Evolutionary conservation across 1,140 invertebrate species (phyloP).

Genomic region (Stegodyphus dumicola): DNA sequence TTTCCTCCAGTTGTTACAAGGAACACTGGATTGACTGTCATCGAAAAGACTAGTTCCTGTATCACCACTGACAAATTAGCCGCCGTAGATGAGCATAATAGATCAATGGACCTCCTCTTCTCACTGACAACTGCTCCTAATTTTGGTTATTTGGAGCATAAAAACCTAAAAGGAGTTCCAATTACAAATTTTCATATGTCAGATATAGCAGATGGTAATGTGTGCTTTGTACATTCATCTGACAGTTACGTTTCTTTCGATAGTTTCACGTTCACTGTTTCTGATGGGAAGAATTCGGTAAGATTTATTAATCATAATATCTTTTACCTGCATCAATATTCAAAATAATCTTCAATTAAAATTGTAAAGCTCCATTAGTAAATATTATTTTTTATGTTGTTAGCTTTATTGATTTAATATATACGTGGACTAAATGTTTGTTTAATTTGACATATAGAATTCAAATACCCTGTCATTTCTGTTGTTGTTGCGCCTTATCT

Average conservation of each 20-base stretch:
- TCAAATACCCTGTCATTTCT: too few relatives aligned
- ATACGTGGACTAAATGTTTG: too few relatives aligned
- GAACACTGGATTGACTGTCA: conserved; percentile 29
- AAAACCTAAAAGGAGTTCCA: not conserved
- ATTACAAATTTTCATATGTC: conserved; percentile 23
- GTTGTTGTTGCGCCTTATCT: too few relatives aligned
- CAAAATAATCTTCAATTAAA: too few relatives aligned
- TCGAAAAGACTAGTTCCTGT: not conserved
- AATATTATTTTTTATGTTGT: too few relatives aligned
- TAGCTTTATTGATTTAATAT: too few relatives aligned
- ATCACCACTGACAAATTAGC: conserved; percentile 14
- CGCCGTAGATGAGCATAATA: conserved; percentile 41
- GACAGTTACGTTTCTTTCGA: not conserved
- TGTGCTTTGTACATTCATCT: conserved; percentile 26
- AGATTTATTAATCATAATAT: not conserved
- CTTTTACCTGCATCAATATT: too few relatives aligned
- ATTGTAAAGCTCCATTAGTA: too few relatives aligned
- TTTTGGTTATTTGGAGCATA: conserved; percentile 16
- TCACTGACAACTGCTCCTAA: not conserved
- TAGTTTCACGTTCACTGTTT: conserved; percentile 31
- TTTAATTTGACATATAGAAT: too few relatives aligned
- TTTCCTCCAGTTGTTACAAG: conserved; percentile 40
- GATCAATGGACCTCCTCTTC: conserved; percentile 8
- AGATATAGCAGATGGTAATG: conserved; percentile 12
- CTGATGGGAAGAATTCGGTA: conserved; percentile 44